These are phyloP conservation scores for Drosophila paucipuncta DNA, from an alignment of 2,888 invertebrate genomes.

Conservation along the genomic window DNA sequence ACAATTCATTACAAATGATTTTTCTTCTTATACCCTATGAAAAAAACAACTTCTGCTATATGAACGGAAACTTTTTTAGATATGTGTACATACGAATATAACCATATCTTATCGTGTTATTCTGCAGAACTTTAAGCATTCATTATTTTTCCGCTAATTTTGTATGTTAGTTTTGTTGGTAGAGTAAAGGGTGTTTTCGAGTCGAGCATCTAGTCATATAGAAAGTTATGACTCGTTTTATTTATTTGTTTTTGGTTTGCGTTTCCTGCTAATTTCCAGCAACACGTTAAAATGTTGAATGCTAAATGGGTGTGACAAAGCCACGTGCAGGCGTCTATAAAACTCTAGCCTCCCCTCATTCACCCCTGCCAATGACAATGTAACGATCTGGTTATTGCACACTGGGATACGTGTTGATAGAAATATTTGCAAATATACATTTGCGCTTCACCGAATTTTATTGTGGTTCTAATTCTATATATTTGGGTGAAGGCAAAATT, in stretches of 20 bases:
- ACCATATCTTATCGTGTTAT: too few species aligned
- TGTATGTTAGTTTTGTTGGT: not conserved
- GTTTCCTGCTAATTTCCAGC: constrained; percentile 63
- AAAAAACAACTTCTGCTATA: too few species aligned
- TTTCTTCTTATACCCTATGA: constrained; percentile 5
- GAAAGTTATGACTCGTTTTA: constrained; percentile 3
- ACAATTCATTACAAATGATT: constrained; percentile 42
- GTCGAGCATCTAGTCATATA: not conserved
- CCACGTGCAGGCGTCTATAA: constrained; percentile 63
- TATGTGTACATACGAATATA: not conserved
- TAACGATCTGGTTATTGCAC: constrained; percentile 32
- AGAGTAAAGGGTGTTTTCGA: not conserved
- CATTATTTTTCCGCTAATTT: not conserved
- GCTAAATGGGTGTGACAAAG: constrained; percentile 64
- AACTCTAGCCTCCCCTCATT: constrained; percentile 5
- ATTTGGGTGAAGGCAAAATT: not conserved
- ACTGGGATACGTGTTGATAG: constrained; percentile 9
- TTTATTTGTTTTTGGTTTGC: constrained; percentile 24
- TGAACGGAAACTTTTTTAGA: not conserved
- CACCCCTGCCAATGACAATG: constrained; percentile 16
- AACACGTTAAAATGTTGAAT: constrained; percentile 60
- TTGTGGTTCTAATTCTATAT: not conserved
- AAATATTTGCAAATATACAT: not conserved
- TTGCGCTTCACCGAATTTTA: not conserved
- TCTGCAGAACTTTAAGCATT: not conserved